These are phyloP conservation scores for Pomacea canaliculata DNA, from an alignment of 2,888 invertebrate genomes.

Conservation along the genomic window DNA sequence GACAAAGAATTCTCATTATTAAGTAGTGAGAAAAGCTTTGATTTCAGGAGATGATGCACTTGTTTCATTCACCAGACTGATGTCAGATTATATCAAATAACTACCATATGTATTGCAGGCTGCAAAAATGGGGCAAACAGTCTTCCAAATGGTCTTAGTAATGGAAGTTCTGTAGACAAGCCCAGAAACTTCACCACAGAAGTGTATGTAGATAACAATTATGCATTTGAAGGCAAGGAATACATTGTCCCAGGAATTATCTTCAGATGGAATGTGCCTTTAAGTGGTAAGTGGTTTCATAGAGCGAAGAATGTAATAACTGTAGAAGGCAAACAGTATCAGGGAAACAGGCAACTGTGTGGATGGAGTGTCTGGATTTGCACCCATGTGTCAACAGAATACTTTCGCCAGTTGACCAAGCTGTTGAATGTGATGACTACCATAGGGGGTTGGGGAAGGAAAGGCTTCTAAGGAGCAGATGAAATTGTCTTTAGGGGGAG, in stretches of 20 bases:
- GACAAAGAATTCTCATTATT: too few species aligned
- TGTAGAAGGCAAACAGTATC: neutral
- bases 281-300: neutral
- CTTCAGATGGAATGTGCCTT: conserved; percentile 2
- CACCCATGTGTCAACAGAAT: too few species aligned
- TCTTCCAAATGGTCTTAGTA: neutral
- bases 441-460: too few species aligned
- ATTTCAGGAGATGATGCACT: too few species aligned
- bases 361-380: neutral
- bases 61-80: too few species aligned
- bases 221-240: neutral
- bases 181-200: neutral
- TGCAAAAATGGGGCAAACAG: neutral
- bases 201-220: neutral
- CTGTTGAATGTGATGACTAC: too few species aligned
- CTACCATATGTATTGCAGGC: neutral
- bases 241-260: neutral
- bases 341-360: neutral
- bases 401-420: too few species aligned
- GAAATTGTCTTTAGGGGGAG: too few species aligned
- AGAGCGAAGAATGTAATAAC: neutral
- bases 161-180: conserved; percentile 3
- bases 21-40: too few species aligned
- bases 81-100: neutral
- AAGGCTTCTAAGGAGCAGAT: too few species aligned